These are phyloP conservation scores for Pygoscelis adeliae DNA, from an alignment of 2,113 vertebrate species.

Conservation along the genomic window DNA sequence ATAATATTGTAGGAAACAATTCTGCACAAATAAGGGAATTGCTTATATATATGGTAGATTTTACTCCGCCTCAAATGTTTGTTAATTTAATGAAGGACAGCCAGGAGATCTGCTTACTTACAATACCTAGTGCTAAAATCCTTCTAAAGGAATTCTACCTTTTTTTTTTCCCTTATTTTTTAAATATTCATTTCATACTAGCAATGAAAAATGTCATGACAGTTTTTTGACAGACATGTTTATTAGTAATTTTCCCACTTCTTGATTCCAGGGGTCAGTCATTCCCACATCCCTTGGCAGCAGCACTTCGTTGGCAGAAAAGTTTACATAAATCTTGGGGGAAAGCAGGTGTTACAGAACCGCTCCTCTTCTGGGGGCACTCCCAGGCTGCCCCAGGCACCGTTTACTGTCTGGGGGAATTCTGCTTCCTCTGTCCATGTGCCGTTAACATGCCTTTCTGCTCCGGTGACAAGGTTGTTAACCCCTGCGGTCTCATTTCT, in stretches of 20 bases:
- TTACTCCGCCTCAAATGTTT: neutral
- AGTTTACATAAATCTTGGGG: neutral
- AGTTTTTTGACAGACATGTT: neutral
- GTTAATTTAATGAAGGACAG: neutral
- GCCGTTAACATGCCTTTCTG: neutral
- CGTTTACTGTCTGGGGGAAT: neutral
- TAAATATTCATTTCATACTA: neutral
- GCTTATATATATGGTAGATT: neutral
- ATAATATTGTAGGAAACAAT: neutral
- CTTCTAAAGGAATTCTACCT: neutral
- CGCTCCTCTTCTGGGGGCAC: rapidly evolving
- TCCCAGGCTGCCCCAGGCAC: neutral
- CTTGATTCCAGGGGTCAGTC: neutral
- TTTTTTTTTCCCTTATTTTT: neutral
- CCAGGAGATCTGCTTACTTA: neutral
- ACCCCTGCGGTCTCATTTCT: neutral
- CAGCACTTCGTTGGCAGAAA: neutral
- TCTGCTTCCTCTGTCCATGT: neutral
- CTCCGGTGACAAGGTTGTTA: neutral
- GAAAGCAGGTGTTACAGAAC: neutral
- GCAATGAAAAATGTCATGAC: neutral
- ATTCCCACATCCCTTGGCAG: neutral
- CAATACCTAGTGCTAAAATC: neutral
- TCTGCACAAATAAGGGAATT: neutral
- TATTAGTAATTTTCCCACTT: neutral